A percentile compares a stretch with the other conserved stretches of the same genome.
phyloP scores from a whole-genome alignment of 2,113 vertebrate genomes.

The Thermophis baileyi region DNA sequence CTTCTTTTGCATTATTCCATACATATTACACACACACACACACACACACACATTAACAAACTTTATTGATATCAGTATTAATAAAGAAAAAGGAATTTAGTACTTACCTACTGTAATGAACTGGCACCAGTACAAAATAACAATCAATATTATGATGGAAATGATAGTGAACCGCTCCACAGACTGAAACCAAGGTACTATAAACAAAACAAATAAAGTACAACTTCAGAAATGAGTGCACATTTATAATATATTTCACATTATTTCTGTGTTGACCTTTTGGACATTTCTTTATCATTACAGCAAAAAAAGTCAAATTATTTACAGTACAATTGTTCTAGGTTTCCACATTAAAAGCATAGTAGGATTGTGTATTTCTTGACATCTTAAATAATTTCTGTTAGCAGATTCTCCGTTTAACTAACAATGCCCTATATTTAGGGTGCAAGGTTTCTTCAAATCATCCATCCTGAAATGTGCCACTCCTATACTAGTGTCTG shows the following conservation, averaged over 20 bases:
- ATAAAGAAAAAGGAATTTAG: conserved; percentile 29
- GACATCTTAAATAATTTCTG: not conserved
- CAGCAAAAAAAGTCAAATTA: not conserved
- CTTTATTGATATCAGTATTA: not conserved
- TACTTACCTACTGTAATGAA: conserved; percentile 71
- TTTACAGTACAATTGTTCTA: not conserved
- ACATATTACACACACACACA: not conserved
- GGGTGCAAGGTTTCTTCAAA: not conserved
- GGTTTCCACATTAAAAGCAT: not conserved
- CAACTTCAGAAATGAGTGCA: not conserved
- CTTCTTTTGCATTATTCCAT: not conserved
- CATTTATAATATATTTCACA: not conserved
- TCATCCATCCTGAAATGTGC: not conserved
- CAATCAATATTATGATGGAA: conserved; percentile 54
- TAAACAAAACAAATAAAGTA: conserved; percentile 35
- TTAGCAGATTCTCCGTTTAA: not conserved
- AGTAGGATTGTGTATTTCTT: not conserved
- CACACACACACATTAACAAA: not conserved
- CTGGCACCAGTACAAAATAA: conserved; percentile 63
- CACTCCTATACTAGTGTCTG: not conserved
- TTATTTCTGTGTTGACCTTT: not conserved
- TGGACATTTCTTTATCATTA: not conserved
- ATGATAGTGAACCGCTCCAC: conserved; percentile 63
- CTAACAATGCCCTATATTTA: not conserved
- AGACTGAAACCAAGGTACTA: conserved; percentile 67